A percentile compares a stretch with the other conserved stretches of the same genome.
These are phyloP conservation scores for Tenthredo amoena DNA, from an alignment of 2,888 invertebrate genomes.

Conservation along the genomic window DNA sequence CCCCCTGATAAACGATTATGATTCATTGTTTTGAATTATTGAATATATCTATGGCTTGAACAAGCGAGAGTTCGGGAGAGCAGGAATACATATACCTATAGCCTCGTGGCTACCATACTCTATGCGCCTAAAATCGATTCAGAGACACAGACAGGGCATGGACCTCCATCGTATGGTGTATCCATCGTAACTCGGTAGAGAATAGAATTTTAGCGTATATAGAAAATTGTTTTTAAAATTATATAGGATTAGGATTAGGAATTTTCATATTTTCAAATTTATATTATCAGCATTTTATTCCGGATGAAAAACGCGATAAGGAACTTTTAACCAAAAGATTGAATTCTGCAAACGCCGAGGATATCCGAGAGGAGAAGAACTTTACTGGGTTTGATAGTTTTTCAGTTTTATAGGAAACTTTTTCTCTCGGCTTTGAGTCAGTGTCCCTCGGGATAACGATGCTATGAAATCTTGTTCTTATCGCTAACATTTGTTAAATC, in stretches of 20 bases:
- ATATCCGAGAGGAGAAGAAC: neutral
- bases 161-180: constrained; percentile 65
- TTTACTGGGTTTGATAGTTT: neutral
- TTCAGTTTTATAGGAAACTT: constrained; percentile 6
- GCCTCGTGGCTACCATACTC: constrained; percentile 66
- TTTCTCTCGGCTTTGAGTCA: neutral
- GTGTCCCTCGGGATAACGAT: neutral
- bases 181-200: constrained; percentile 65
- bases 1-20: neutral
- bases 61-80: neutral
- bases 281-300: neutral
- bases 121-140: constrained; percentile 74
- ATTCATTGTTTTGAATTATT: constrained; percentile 14
- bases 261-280: neutral
- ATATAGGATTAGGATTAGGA: neutral
- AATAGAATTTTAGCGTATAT: neutral
- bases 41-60: constrained; percentile 19
- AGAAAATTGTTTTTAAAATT: neutral
- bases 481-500: neutral
- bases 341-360: neutral
- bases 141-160: constrained; percentile 71
- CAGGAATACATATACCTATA: neutral
- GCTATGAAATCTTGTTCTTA: neutral
- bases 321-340: neutral
- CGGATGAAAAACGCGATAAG: neutral